Base-by-base conservation (phyloP, 2,888 invertebrate genomes). In the Hyles lineata region DNA sequence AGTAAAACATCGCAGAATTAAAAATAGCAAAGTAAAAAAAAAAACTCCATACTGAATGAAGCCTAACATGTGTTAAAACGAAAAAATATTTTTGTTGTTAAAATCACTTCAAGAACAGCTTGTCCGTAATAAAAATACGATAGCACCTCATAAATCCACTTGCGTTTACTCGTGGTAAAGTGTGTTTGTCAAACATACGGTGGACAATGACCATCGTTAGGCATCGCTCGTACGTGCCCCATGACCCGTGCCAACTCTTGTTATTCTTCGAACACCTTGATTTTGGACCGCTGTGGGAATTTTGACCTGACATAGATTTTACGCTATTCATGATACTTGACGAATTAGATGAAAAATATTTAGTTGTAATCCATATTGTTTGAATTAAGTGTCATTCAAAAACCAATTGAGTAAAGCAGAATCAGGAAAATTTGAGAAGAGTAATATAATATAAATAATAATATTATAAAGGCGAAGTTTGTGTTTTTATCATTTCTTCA, bases 131-230 rank as follows among this genome's bases (percentile, higher is more conserved):
- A 63, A 63, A 43, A 50, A 67, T 50, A 23, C 4, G 62, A 50
- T 25, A 23, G 67, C 23, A 67, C 43, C 43, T 50, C 50, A 23
- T 67, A 67, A 67, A 67, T 67, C 67, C 43, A 67, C 67, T 67
- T 23, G 43, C 21, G 43, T 67, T 50, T 55, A 50, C 67, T 67
- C 50, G 5, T 23, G 67, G 21, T 50, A 50, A 67, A 67, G 43
- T 67, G 35, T 67, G 67, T 67, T 72, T 82, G 80, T 80, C 82
- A 80, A 78, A 74, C 77, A 52, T 71, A 74, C 74, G 72, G 77
- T 83, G 87, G 85, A 91, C 91, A 91, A 90, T 90, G 80, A 79
- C 83, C 85, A 85, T 90, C 89, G 90, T 91, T 90, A 91, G 83
- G 76, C 50, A 50, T 77, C 75, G 76, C 72, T 72, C 74, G 78